A percentile compares a stretch with the other conserved stretches of the same genome.
These are phyloP conservation scores for Cryptoblepharus egeriae DNA, from an alignment of 2,797 vertebrate genomes.

Conservation along the genomic window DNA sequence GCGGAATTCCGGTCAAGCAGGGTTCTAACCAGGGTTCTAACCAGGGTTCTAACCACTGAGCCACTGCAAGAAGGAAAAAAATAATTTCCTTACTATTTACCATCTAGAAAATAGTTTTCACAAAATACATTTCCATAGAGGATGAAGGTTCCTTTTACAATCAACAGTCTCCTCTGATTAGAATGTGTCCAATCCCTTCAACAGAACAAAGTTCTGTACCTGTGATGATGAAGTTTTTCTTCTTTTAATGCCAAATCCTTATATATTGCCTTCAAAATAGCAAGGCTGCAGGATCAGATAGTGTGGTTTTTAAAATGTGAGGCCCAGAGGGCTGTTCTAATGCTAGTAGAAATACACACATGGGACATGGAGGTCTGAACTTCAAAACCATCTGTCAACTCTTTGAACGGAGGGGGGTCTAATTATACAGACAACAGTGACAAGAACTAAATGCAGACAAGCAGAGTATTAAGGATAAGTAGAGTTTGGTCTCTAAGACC, in stretches of 20 bases:
- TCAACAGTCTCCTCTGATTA: too few species aligned
- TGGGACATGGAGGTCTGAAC: neutral
- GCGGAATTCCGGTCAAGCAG: too few species aligned
- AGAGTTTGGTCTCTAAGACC: neutral
- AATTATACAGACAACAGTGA: neutral
- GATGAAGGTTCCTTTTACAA: too few species aligned
- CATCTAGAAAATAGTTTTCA: neutral
- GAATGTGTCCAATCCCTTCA: too few species aligned
- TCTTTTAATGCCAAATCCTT: too few species aligned
- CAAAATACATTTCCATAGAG: too few species aligned
- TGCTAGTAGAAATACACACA: neutral
- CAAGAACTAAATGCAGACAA: neutral
- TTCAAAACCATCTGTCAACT: neutral
- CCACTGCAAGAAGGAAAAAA: neutral
- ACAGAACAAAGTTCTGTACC: neutral
- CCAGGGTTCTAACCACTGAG: too few species aligned
- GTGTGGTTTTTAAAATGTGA: neutral
- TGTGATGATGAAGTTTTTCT: too few species aligned
- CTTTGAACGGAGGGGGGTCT: neutral
- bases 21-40: too few species aligned
- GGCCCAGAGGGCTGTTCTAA: neutral
- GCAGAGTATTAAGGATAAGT: neutral
- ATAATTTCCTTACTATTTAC: neutral
- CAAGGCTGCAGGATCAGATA: too few species aligned
- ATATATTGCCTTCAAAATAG: too few species aligned